Conservation (phyloP, 2,797 vertebrate species). For the Tolypeutes matacus region DNA sequence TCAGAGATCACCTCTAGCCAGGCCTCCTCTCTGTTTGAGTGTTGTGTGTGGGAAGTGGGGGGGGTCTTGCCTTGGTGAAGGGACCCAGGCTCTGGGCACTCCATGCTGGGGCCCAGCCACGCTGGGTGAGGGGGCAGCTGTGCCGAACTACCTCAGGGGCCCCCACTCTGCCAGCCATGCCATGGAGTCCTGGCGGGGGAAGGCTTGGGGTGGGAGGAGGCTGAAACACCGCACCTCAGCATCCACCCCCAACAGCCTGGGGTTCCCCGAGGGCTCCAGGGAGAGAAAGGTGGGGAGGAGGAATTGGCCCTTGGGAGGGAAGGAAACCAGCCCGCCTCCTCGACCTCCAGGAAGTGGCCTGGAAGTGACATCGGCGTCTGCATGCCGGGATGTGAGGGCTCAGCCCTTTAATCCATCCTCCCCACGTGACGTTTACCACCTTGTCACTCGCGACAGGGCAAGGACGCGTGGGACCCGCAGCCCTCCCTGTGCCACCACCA, state of each 20-base stretch:
- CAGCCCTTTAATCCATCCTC: background rate
- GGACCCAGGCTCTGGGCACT: background rate
- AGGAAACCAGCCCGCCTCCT: background rate
- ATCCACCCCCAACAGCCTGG: background rate
- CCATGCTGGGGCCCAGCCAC: background rate
- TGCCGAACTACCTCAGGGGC: conserved; percentile 79
- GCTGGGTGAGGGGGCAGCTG: conserved; percentile 67
- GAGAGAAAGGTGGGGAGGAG: background rate
- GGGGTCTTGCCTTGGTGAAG: background rate
- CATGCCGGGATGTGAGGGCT: background rate
- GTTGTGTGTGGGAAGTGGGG: background rate
- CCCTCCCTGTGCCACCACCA: background rate
- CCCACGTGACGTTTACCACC: background rate
- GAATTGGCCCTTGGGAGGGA: background rate
- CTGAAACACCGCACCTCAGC: background rate
- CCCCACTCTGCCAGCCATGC: conserved; percentile 13
- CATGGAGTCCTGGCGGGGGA: background rate
- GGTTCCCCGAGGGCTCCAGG: background rate
- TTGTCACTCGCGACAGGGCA: background rate
- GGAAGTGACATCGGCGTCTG: conserved; percentile 70
- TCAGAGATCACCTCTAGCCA: background rate
- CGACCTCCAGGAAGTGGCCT: background rate
- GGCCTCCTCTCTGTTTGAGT: background rate
- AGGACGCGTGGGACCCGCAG: conserved; percentile 37
- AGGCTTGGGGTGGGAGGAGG: background rate